Evolutionary conservation across 2,888 invertebrate genomes (phyloP).

Genomic region (Thera obeliscata): DNA sequence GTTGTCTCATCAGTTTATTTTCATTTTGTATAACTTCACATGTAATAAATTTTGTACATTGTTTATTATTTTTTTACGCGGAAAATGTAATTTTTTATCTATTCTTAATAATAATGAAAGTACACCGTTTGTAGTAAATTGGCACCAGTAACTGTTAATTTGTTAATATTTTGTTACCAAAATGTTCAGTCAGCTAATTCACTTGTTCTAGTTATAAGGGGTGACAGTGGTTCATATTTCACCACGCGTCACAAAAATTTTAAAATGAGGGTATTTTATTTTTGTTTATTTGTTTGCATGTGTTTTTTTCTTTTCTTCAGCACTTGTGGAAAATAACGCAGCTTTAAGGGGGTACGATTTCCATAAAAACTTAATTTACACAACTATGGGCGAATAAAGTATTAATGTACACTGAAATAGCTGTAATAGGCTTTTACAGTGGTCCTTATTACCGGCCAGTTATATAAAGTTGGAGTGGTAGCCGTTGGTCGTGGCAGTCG

Average conservation of each 20-base stretch:
- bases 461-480: too few relatives aligned
- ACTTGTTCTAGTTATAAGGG: constrained; percentile 23
- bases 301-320: constrained; percentile 26
- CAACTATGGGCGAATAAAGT: too few relatives aligned
- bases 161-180: constrained; percentile 29
- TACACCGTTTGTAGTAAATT: constrained; percentile 38
- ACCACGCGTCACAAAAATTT: constrained; percentile 25
- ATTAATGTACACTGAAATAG: too few relatives aligned
- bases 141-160: constrained; percentile 21
- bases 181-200: constrained; percentile 23
- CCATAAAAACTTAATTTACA: too few relatives aligned
- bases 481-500: too few relatives aligned
- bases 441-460: too few relatives aligned
- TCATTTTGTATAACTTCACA: constrained; percentile 48
- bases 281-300: constrained; percentile 38
- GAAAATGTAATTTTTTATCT: constrained; percentile 55
- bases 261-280: constrained; percentile 29
- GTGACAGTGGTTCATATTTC: constrained; percentile 19
- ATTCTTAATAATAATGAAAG: constrained; percentile 51
- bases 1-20: constrained; percentile 42
- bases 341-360: too few relatives aligned
- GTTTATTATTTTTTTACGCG: constrained; percentile 56
- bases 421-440: too few relatives aligned
- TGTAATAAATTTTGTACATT: constrained; percentile 60
- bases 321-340: constrained; percentile 27